Evolutionary conservation across 2,888 invertebrate species (phyloP).

Genomic region (Drosophila mimetica): DNA sequence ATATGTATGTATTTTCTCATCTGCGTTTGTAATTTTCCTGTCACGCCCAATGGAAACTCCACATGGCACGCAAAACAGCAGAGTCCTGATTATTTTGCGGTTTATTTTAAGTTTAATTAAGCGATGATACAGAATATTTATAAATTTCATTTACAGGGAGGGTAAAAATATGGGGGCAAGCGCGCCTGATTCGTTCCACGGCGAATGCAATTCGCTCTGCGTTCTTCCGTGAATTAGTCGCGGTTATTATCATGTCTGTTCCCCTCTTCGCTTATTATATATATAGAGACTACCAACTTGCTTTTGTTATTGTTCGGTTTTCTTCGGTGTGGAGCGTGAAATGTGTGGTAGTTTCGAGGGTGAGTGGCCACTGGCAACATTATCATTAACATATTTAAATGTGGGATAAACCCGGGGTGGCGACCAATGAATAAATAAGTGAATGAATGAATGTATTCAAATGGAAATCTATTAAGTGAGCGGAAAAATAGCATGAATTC

Average conservation of each 20-base stretch:
- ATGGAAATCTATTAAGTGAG: constrained; percentile 31
- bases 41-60: constrained; percentile 69
- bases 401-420: constrained; percentile 39
- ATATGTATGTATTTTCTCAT: constrained; percentile 6
- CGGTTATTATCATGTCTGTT: constrained; percentile 71
- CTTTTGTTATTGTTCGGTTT: constrained; percentile 25
- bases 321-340: constrained; percentile 29
- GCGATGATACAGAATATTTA: constrained; percentile 48
- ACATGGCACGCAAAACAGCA: constrained; percentile 64
- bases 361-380: constrained; percentile 69
- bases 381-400: constrained; percentile 76
- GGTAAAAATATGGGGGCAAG: background rate
- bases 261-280: constrained; percentile 52
- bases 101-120: constrained; percentile 74
- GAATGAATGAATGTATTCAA: constrained; percentile 22
- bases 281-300: constrained; percentile 43
- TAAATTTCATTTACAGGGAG: constrained; percentile 29
- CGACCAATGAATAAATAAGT: constrained; percentile 32
- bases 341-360: constrained; percentile 19
- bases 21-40: constrained; percentile 62
- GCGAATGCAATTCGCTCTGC: constrained; percentile 74
- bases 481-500: constrained; percentile 10
- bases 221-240: constrained; percentile 72
- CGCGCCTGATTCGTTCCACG: constrained; percentile 59
- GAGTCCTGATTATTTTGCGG: constrained; percentile 67